Evolutionary conservation across 1,140 invertebrate genomes (phyloP).

Genomic region (Diorhabda sublineata): DNA sequence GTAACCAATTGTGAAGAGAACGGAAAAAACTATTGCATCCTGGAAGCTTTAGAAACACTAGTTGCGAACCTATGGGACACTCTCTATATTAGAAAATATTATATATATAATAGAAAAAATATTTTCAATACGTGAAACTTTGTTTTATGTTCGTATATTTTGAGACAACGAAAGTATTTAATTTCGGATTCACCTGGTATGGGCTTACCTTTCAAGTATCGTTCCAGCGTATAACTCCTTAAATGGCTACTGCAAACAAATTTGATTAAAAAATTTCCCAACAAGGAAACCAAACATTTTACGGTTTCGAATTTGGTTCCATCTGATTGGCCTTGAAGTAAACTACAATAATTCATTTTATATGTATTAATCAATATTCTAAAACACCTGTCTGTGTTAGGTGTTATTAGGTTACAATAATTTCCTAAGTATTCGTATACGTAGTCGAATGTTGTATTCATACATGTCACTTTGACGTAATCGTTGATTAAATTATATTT

Average conservation of each 20-base stretch:
- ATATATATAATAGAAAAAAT: no score
- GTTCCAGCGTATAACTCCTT: constrained; percentile 85
- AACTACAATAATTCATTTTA: constrained; percentile 69
- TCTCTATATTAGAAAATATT: no score
- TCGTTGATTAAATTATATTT: constrained; percentile 85
- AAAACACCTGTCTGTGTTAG: constrained; percentile 77
- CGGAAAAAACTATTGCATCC: no score
- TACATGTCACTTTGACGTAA: constrained; percentile 71
- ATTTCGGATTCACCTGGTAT: no score
- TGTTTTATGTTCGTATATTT: no score
- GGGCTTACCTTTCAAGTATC: constrained; percentile 65
- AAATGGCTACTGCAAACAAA: constrained; percentile 89
- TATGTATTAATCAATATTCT: constrained; percentile 80
- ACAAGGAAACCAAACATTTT: constrained; percentile 73
- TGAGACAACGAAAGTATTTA: no score
- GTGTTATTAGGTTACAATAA: constrained; percentile 67
- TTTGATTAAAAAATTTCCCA: constrained; percentile 85
- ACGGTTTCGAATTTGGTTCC: constrained; percentile 89
- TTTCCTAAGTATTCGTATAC: constrained; percentile 90
- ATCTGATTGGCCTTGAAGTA: constrained; percentile 73
- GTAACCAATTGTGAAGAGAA: no score
- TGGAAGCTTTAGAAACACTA: no score
- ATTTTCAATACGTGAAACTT: no score
- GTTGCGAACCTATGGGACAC: no score
- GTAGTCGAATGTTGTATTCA: constrained; percentile 77